Conservation (phyloP, 2,888 invertebrate species). For the Dynastes hyllus region DNA sequence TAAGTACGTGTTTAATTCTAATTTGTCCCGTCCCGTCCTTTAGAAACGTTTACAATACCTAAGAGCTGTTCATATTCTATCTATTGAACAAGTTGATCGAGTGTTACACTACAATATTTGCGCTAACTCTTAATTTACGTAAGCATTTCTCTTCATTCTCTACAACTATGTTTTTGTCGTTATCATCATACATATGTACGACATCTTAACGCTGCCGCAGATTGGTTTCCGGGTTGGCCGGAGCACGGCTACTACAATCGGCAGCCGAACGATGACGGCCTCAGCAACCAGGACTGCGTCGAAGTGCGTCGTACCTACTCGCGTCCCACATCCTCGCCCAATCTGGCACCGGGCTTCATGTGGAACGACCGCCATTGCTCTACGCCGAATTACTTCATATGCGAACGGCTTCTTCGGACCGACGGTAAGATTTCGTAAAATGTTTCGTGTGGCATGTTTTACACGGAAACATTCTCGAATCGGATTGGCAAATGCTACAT, state of each 20-base stretch:
- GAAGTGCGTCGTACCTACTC: constrained; percentile 82
- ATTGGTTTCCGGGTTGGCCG: constrained; percentile 90
- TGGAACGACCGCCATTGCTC: constrained; percentile 89
- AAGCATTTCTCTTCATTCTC: too few species aligned
- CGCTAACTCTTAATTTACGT: too few species aligned
- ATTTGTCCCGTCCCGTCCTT: background rate
- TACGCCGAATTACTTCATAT: constrained; percentile 83
- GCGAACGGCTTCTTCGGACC: constrained; percentile 81
- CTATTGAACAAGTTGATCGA: too few species aligned
- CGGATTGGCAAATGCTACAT: too few species aligned
- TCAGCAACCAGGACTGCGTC: constrained; percentile 87
- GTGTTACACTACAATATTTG: too few species aligned
- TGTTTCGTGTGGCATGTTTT: too few species aligned
- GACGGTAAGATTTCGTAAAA: constrained; percentile 73
- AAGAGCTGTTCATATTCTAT: too few species aligned
- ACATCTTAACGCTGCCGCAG: constrained; percentile 69
- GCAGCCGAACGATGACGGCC: constrained; percentile 89
- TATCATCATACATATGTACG: too few species aligned
- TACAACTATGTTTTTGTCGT: too few species aligned
- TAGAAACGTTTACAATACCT: too few species aligned
- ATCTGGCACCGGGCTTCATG: constrained; percentile 77
- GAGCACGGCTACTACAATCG: constrained; percentile 78
- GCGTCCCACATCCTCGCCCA: constrained; percentile 71
- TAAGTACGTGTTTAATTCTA: constrained; percentile 71
- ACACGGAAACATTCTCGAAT: too few species aligned